A percentile compares a stretch with the other conserved stretches of the same genome.
These are phyloP conservation scores for Etia nguti DNA, from an alignment of 2,113 vertebrate species.

Conservation along the genomic window DNA sequence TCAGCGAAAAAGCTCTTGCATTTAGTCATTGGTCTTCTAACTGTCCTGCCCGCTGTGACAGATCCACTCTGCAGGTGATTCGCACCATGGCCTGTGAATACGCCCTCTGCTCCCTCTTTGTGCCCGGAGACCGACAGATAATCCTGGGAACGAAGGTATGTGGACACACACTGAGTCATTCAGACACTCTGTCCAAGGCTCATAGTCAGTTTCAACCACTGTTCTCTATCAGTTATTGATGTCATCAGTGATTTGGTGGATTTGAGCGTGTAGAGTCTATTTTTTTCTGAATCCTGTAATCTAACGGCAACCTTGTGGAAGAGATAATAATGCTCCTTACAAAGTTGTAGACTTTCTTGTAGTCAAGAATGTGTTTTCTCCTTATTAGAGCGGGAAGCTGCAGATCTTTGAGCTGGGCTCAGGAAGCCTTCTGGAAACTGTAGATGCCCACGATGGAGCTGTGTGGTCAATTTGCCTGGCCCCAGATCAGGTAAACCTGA, in stretches of 20 bases:
- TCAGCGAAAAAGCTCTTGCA: neutral
- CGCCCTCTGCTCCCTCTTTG: constrained; percentile 88
- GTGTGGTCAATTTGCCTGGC: constrained; percentile 89
- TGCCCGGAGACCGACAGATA: constrained; percentile 93
- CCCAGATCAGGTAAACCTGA: constrained; percentile 88
- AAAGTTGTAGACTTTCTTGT: neutral
- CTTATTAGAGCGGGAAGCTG: constrained; percentile 83
- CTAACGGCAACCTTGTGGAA: neutral
- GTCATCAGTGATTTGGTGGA: neutral
- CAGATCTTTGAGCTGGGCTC: constrained; percentile 94
- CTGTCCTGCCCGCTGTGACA: constrained; percentile 25
- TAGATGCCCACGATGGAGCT: constrained; percentile 80
- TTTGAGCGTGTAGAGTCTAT: neutral
- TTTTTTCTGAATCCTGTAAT: neutral
- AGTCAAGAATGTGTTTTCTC: neutral
- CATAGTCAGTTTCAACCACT: neutral
- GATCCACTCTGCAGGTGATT: constrained; percentile 91
- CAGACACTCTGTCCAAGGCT: neutral
- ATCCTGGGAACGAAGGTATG: constrained; percentile 90
- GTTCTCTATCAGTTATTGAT: neutral
- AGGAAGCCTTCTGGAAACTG: constrained; percentile 80
- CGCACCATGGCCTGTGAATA: constrained; percentile 94
- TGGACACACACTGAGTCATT: neutral
- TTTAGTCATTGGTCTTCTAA: neutral
- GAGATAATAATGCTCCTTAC: neutral